Conservation (phyloP, 2,888 invertebrate genomes). For the Coleophora deauratella region DNA sequence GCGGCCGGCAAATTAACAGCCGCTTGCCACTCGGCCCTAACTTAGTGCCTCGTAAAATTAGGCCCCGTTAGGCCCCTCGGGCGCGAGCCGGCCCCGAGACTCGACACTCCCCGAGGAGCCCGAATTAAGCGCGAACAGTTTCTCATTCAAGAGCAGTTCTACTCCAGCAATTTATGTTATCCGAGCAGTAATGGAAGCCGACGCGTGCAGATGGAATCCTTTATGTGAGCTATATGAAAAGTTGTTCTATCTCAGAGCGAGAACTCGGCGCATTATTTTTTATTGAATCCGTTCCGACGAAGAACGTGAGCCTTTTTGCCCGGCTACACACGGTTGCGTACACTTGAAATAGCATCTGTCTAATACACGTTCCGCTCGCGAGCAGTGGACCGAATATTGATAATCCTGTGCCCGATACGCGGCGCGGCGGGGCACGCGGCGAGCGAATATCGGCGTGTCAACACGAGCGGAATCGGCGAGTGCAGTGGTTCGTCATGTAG, state of each 20-base stretch:
- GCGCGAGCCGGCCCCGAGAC: slow-evolving; percentile 30
- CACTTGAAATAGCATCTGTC: slow-evolving; percentile 45
- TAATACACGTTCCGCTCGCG: slow-evolving; percentile 36
- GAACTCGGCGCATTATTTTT: slow-evolving; percentile 17
- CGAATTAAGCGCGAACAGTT: slow-evolving; percentile 39
- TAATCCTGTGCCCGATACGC: slow-evolving; percentile 34
- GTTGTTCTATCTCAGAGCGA: slow-evolving; percentile 11
- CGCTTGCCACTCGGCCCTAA: slow-evolving; percentile 63
- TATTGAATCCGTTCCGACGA: slow-evolving; percentile 14
- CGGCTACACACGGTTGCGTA: slow-evolving; percentile 31
- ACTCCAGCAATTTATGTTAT: slow-evolving; percentile 12
- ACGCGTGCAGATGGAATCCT: slow-evolving; percentile 9
- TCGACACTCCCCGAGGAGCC: slow-evolving; percentile 34
- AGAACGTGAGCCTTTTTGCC: slow-evolving; percentile 34
- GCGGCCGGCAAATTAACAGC: slow-evolving; percentile 66
- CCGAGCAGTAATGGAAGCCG: slow-evolving; percentile 1
- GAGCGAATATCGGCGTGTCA: slow-evolving; percentile 27
- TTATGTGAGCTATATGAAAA: slow-evolving; percentile 4
- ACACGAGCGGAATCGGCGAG: slow-evolving; percentile 51
- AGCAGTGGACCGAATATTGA: slow-evolving; percentile 48
- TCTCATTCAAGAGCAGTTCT: slow-evolving; percentile 43
- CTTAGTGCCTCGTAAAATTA: slow-evolving; percentile 72
- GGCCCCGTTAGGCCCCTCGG: slow-evolving; percentile 60
- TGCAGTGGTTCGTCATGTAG: slow-evolving; percentile 57
- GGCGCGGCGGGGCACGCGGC: neutral